Base-by-base conservation (phyloP, 2,797 vertebrate genomes). In the Lagorchestes hirsutus region DNA sequence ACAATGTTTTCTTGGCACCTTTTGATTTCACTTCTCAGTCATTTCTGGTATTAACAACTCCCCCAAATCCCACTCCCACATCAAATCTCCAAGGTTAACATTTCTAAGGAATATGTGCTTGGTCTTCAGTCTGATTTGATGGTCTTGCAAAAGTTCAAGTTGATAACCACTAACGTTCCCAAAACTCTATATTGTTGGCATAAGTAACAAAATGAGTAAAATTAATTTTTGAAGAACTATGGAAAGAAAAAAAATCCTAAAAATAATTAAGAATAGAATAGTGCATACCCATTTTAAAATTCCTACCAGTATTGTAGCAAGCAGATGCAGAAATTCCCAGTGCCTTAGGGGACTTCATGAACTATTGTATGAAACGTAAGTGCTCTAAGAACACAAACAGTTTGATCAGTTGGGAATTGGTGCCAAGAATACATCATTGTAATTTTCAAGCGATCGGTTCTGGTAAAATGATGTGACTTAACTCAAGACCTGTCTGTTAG, bases 241-340 rank as follows among this genome's bases (percentile, higher is more conserved):
- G 91, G 90, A 92, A 96, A 98, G 97, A 97, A 93, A 92, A 95
- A 56, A 54, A 34, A 59, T 91, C 3, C 74, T 92, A 96, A 97
- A 96, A 97, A 98, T 97, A 98, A 98, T 98, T 96, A 98, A 92
- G 92, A 97, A 92, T 91, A 97, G 98, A 98, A 98, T 98, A 98
- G 55, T 93, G 93, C 98, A 98, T 98, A 96, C 98, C 93, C 95
- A 97, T 97, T 97, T 95, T 0, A 96, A 93, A 92, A 96, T 94
- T 92, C 92, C 97, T 96, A 95, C 94, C 94, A 94, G 82, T 97
- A 3, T 94, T 96, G 16, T 94, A 93, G 34, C 90, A 92, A 96
- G 9, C 13, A 46, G 92, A 56, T 27, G 74, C 46, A 92, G 90
- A 93, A 93, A 55, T 93, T 93, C 82, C 91, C 91, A 67, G 31